Evolutionary conservation across 2,888 invertebrate genomes (phyloP), one percentile per base, ranked within the genome.

Genomic region (Ecdyonurus torrentis): DNA sequence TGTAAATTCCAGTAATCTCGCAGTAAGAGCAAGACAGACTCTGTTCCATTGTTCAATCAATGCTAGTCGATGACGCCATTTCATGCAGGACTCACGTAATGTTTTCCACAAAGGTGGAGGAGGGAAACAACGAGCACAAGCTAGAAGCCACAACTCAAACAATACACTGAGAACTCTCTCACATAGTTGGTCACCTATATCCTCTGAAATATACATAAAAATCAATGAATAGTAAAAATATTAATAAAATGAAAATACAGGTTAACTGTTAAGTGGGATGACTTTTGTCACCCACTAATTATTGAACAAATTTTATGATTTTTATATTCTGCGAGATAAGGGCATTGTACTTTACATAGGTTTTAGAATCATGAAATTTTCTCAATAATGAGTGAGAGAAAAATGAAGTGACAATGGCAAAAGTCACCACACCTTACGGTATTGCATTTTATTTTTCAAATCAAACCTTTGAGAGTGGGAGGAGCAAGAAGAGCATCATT

Each of bases 21-120:
- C 87, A 0, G 95, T 95, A 64, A 97, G 80, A 1, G 90, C 89
- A 60, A 94, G 80, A 74, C 93, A 95, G 37, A 94, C 91, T 66
- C 93, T 83, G 76, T 93, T 90, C 96, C 96, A 96, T 72, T 97
- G 96, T 73, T 91, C 90, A 24, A 96, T 85, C 5, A 98, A 81
- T 50, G 94, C 91, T 65, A 91, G 83, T 65, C 96, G 86, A 78
- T 98, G 97, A 15, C 97, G 82, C 96, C 97, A 97, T 71, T 89
- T 86, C 70, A 88, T 82, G 74, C 94, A 94, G 70, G 93, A 90
- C 76, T 94, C 93, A 69, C 91, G 83, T 66, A 97, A 78, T 0
- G 96, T 96, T 74, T 94, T 92, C 96, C 96, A 97, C 67, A 96
- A 78, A 1, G 94, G 90, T 3, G 97, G 97, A 2, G 94, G 87